A percentile compares a stretch with the other conserved stretches of the same genome.
phyloP scores from a whole-genome alignment of 1,140 invertebrate species.

The Trichomalopsis sarcophagae region DNA sequence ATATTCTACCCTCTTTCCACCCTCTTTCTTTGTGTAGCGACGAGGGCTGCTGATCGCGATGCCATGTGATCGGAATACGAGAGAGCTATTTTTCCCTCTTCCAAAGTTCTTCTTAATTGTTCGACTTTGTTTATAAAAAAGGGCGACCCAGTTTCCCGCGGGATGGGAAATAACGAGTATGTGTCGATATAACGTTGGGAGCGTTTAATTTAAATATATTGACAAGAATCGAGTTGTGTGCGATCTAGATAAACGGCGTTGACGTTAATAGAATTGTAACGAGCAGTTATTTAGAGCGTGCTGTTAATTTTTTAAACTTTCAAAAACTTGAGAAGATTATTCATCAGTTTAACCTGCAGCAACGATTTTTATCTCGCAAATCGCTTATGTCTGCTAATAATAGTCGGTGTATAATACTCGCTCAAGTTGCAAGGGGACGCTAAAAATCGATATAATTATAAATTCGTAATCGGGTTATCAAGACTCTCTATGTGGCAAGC shows the following conservation, averaged over 20 bases:
- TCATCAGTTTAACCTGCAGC: no score
- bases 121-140: background rate
- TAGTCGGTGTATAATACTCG: background rate
- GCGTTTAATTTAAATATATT: background rate
- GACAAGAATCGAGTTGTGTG: background rate
- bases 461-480: conserved; percentile 12
- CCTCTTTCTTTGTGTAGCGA: background rate
- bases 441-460: conserved; percentile 10
- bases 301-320: no score
- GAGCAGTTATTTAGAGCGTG: background rate
- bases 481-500: background rate
- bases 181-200: background rate
- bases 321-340: no score
- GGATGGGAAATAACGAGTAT: background rate
- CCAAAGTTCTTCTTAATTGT: no score
- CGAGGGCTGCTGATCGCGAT: background rate
- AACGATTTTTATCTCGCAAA: no score
- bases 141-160: background rate
- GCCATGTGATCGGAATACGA: conserved; percentile 10
- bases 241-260: background rate
- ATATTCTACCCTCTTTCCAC: background rate
- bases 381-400: background rate
- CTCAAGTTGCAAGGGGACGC: background rate
- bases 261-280: conserved; percentile 1
- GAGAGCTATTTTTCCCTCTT: background rate